A percentile compares a stretch with the other conserved stretches of the same genome.
Conservation (phyloP, 2,113 vertebrate genomes). For the Hyperopisus bebe region DNA sequence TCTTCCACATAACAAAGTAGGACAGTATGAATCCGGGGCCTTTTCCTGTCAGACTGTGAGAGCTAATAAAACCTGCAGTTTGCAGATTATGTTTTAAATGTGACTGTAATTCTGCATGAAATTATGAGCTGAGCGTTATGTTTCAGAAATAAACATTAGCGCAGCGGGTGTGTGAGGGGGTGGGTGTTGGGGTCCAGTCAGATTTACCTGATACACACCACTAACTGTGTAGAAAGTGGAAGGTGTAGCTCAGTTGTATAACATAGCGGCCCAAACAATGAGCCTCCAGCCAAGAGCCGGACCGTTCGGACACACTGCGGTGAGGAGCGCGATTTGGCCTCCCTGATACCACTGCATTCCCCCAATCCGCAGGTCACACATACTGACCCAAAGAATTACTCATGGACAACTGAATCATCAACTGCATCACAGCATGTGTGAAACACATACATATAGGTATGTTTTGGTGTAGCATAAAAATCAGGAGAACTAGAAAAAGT, state of each 20-base stretch:
- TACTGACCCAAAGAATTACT: not conserved
- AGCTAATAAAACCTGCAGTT: not conserved
- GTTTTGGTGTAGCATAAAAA: not conserved
- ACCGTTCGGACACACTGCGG: not conserved
- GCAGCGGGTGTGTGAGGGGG: not conserved
- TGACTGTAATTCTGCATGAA: conserved; percentile 38
- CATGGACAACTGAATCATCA: not conserved
- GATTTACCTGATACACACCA: conserved; percentile 5
- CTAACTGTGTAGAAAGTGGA: not conserved
- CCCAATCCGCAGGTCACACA: not conserved
- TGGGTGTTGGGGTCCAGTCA: conserved; percentile 30
- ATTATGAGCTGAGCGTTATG: conserved; percentile 37
- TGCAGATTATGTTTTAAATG: conserved; percentile 33
- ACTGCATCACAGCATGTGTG: not conserved
- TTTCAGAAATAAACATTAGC: conserved; percentile 33
- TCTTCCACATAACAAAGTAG: conserved; percentile 21
- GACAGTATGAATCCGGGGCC: not conserved
- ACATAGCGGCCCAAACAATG: not conserved
- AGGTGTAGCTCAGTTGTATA: not conserved
- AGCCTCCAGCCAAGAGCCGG: not conserved
- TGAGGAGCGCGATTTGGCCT: not conserved
- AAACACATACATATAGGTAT: not conserved
- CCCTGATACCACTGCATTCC: not conserved
- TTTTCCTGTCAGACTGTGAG: not conserved
- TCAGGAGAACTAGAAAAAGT: not conserved